These are phyloP conservation scores for Drosophila funebris DNA, from an alignment of 1,140 invertebrate species.

Conservation along the genomic window DNA sequence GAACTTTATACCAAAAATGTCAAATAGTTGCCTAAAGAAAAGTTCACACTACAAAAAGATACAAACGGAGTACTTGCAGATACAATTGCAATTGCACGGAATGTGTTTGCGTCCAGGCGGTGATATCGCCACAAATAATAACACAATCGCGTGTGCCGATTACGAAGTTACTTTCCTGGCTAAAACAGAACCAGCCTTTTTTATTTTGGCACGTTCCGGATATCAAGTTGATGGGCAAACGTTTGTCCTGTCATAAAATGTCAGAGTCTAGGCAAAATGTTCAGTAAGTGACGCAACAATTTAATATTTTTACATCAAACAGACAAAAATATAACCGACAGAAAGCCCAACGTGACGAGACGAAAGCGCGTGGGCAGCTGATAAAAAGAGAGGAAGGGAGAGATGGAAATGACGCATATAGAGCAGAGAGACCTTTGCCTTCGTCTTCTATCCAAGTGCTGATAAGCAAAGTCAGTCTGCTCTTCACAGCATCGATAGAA, in stretches of 20 bases:
- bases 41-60: constrained; percentile 16
- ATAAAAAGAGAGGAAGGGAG: constrained; percentile 1
- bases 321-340: constrained; percentile 15
- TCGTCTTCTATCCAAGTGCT: not conserved
- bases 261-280: constrained; percentile 41
- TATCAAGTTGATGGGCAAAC: constrained; percentile 32
- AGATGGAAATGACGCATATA: constrained; percentile 12
- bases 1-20: constrained; percentile 11
- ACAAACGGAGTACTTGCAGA: constrained; percentile 16
- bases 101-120: constrained; percentile 3
- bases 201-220: constrained; percentile 50
- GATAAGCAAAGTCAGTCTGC: not conserved
- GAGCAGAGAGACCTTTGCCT: not conserved
- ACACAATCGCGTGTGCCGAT: constrained; percentile 51
- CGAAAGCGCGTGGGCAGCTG: constrained; percentile 24
- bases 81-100: constrained; percentile 39
- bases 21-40: not conserved
- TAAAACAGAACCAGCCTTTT: not conserved
- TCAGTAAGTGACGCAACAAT: constrained; percentile 64
- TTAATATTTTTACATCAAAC: constrained; percentile 62
- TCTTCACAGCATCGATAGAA: not conserved
- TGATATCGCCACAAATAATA: constrained; percentile 44
- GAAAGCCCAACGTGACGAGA: not conserved
- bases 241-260: constrained; percentile 26
- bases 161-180: not conserved